phyloP scores from a whole-genome alignment of 1,140 invertebrate genomes.

The Brachionus paranguensis region DNA sequence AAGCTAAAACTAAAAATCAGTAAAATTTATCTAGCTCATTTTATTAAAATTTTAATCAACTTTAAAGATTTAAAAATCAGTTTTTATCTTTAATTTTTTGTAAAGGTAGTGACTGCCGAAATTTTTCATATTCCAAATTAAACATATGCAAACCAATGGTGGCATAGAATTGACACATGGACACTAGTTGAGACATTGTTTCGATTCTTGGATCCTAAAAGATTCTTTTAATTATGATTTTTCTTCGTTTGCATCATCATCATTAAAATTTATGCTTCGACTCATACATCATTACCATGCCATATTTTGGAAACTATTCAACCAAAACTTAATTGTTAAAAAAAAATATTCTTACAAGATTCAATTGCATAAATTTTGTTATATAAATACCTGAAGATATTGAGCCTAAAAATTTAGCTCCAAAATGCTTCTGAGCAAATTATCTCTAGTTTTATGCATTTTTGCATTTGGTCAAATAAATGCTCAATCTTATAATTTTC shows the following conservation, averaged over 20 bases:
- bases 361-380: neutral
- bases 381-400: neutral
- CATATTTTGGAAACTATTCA: neutral
- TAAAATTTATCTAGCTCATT: neutral
- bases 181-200: neutral
- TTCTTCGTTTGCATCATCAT: neutral
- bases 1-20: no score
- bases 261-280: neutral
- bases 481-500: neutral
- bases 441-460: neutral
- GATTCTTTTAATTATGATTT: neutral
- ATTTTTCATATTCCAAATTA: constrained; percentile 22
- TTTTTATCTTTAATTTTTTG: neutral
- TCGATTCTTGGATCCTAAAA: neutral
- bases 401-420: neutral
- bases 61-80: neutral
- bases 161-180: neutral
- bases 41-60: neutral
- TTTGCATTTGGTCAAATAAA: neutral
- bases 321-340: neutral
- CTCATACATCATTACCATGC: neutral
- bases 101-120: neutral
- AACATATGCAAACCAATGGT: constrained; percentile 2
- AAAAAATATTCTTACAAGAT: neutral
- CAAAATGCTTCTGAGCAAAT: neutral